phyloP scores from a whole-genome alignment of 2,113 vertebrate species.

The Ophiodon elongatus region DNA sequence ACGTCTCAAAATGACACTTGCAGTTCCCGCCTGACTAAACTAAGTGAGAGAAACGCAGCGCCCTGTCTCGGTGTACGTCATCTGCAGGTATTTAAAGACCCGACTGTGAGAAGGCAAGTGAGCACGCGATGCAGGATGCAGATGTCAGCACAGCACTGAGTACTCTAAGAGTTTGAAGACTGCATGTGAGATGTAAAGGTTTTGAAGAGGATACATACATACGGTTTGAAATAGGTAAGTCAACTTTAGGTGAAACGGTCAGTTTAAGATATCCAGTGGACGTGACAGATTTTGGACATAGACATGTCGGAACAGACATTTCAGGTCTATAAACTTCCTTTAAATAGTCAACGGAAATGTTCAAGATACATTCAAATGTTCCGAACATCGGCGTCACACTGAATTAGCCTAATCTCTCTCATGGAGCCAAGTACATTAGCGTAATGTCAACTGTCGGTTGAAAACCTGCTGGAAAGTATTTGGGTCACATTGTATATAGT shows the following conservation, averaged over 20 bases:
- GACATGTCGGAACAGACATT: neutral
- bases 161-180: neutral
- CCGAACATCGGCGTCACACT: neutral
- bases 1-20: slow-evolving; percentile 20
- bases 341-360: neutral
- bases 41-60: slow-evolving; percentile 17
- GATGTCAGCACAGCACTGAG: slow-evolving; percentile 15
- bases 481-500: neutral
- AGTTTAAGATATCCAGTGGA: neutral
- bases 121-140: slow-evolving; percentile 23
- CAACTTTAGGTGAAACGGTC: neutral
- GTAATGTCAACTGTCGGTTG: neutral
- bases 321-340: neutral
- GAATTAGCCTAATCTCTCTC: neutral
- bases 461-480: neutral
- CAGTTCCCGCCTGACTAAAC: slow-evolving; percentile 16
- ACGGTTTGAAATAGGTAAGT: neutral
- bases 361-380: neutral
- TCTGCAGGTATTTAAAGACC: slow-evolving; percentile 63
- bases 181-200: neutral
- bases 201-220: neutral
- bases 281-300: neutral
- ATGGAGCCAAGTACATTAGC: neutral
- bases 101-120: slow-evolving; percentile 11
- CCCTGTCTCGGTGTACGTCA: slow-evolving; percentile 23